Evolutionary conservation across 2,797 vertebrate species (phyloP).

Genomic region (Spinibarbus caldwelli): DNA sequence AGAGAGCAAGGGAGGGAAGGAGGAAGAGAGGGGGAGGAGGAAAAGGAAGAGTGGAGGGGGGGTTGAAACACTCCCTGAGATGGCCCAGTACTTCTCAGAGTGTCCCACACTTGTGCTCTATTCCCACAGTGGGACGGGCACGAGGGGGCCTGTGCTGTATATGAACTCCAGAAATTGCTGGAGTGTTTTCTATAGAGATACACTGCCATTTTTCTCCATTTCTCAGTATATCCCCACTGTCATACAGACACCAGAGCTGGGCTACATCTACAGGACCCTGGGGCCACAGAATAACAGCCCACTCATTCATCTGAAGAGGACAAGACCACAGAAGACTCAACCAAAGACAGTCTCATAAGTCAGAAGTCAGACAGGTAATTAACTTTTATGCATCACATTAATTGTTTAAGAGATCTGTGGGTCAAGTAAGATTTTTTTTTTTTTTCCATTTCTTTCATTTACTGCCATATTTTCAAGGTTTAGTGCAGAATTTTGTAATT

Average conservation of each 20-base stretch:
- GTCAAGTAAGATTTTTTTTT: background rate
- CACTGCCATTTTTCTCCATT: conserved; percentile 8
- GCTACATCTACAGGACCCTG: conserved; percentile 32
- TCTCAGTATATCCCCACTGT: conserved; percentile 9
- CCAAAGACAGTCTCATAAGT: conserved; percentile 1
- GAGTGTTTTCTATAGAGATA: conserved; percentile 20
- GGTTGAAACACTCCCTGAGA: conserved; percentile 54
- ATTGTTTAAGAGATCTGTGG: background rate
- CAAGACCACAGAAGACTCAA: background rate
- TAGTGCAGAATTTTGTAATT: background rate
- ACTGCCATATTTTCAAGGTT: background rate
- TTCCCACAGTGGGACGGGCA: conserved; percentile 45
- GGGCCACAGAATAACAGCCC: conserved; percentile 27
- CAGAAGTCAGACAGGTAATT: conserved; percentile 53
- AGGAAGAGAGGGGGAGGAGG: conserved; percentile 59
- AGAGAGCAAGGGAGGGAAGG: conserved; percentile 63
- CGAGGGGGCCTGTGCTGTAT: conserved; percentile 21
- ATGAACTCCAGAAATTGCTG: conserved; percentile 23
- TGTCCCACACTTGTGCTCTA: conserved; percentile 46
- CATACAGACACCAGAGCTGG: conserved; percentile 22
- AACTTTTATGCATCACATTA: background rate
- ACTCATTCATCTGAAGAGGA: conserved; percentile 35
- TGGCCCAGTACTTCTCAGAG: conserved; percentile 55
- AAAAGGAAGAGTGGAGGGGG: conserved; percentile 12
- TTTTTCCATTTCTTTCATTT: background rate